These are phyloP conservation scores for Rhegmatorhina hoffmannsi DNA, from an alignment of 2,113 vertebrate genomes.

Conservation along the genomic window DNA sequence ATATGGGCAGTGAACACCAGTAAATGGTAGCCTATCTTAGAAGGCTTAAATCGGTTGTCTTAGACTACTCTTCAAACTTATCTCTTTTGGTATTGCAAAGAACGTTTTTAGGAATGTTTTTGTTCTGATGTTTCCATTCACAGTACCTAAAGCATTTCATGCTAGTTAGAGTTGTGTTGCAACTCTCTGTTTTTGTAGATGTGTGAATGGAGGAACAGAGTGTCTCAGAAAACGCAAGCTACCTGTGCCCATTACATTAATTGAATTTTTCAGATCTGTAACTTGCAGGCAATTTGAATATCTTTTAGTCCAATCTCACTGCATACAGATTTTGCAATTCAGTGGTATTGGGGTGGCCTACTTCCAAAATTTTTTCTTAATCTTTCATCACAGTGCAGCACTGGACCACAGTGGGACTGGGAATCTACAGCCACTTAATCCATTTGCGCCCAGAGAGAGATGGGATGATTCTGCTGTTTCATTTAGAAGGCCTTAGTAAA, in stretches of 20 bases:
- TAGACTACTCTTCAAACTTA: neutral
- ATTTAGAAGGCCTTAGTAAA: neutral
- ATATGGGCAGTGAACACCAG: neutral
- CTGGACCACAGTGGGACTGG: no score
- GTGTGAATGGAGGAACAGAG: neutral
- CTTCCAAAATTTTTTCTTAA: neutral
- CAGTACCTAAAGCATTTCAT: neutral
- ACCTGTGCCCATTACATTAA: neutral
- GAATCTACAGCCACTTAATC: neutral
- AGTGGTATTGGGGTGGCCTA: rapidly evolving
- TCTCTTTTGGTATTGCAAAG: neutral
- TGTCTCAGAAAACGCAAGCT: neutral
- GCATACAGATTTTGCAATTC: neutral
- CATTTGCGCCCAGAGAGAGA: neutral
- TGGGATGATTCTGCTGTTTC: neutral
- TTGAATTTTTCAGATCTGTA: neutral
- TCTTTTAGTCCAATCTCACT: neutral
- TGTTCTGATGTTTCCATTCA: neutral
- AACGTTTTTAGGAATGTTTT: neutral
- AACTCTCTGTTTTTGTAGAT: neutral
- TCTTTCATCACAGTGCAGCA: neutral
- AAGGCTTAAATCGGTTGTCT: neutral
- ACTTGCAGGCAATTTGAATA: neutral
- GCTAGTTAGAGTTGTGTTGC: neutral
- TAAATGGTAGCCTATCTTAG: neutral